phyloP scores from a whole-genome alignment of 2,797 vertebrate genomes.

The Siniperca obscura region DNA sequence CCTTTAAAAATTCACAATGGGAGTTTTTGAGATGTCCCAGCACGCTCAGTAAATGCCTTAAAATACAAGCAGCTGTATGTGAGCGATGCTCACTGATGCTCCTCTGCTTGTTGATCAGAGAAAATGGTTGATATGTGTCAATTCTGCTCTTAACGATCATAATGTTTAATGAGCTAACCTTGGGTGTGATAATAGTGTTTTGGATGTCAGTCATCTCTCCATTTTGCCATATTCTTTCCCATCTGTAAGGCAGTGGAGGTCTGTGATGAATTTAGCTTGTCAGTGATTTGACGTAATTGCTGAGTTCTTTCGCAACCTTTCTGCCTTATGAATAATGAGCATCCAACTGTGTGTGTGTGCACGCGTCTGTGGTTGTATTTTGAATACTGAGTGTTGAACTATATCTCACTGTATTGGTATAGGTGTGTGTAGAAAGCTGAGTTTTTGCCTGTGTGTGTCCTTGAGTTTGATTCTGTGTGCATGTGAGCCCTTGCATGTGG shows the following conservation, averaged over 20 bases:
- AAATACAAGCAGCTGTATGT: constrained; percentile 5
- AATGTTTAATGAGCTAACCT: constrained; percentile 31
- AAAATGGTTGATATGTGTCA: constrained; percentile 18
- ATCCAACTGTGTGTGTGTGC: constrained; percentile 32
- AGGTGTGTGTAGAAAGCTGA: background rate
- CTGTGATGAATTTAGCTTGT: constrained; percentile 58
- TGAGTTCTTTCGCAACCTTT: constrained; percentile 30
- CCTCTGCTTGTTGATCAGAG: background rate
- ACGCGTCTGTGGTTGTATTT: constrained; percentile 6
- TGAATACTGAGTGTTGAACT: constrained; percentile 31
- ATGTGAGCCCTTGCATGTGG: constrained; percentile 4
- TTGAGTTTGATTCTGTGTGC: constrained; percentile 46
- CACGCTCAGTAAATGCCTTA: constrained; percentile 1
- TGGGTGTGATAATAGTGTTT: constrained; percentile 27
- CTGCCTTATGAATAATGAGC: constrained; percentile 49
- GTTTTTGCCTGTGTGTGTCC: constrained; percentile 34
- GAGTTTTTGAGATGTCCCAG: constrained; percentile 2
- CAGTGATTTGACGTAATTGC: constrained; percentile 49
- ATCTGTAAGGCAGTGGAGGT: constrained; percentile 22
- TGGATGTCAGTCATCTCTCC: constrained; percentile 38
- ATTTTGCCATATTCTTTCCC: constrained; percentile 26
- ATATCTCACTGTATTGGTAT: constrained; percentile 25
- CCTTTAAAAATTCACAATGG: constrained; percentile 30
- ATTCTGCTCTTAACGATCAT: constrained; percentile 7
- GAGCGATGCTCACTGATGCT: background rate